Base-by-base conservation (phyloP, 2,888 invertebrate species). In the Seira musarum region DNA sequence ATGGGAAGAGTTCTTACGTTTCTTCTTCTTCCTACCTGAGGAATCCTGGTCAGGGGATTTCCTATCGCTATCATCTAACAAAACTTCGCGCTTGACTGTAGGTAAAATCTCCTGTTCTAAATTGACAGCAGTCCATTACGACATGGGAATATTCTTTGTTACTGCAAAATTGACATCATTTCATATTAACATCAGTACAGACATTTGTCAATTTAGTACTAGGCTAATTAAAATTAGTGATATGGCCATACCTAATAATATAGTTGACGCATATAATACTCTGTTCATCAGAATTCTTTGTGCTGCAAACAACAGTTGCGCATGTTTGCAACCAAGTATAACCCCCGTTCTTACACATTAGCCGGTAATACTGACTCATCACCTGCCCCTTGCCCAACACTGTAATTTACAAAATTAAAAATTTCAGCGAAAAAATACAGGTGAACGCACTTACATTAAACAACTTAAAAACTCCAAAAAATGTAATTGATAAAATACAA, bases 221-320 rank as follows among this genome's bases (percentile, higher is more conserved):
- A n/a, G n/a, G n/a, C n/a, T n/a, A n/a, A n/a, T n/a, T n/a, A n/a
- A n/a, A n/a, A n/a, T n/a, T n/a, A n/a, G n/a, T n/a, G n/a, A n/a
- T n/a, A n/a, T n/a, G n/a, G n/a, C 75, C 89, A 90, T 90, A 97
- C 97, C 96, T 97, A 88, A 98, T 94, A 84, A 98, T 96, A 90
- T 98, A 98, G 90, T 98, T 97, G 88, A 98, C 97, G 88, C 97
- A 97, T 85, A 98, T 97, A 87, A 98, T 96, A 88, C 96, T 98
- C 90, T 98, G 97, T 89, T 98, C 98, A 84, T 98, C 98, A 5
- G 96, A 95, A 88, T 97, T 97, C 90, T 98, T 98, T 71, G 95
- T 94, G 88, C 94, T 97, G 90, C 96, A 97, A 77, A 98, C 95
- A 61, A 98, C 96, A 0, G 98, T 98, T 80, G 98, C 98, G 89